Base-by-base conservation (phyloP, 2,888 invertebrate species). In the Octodonta nipae region DNA sequence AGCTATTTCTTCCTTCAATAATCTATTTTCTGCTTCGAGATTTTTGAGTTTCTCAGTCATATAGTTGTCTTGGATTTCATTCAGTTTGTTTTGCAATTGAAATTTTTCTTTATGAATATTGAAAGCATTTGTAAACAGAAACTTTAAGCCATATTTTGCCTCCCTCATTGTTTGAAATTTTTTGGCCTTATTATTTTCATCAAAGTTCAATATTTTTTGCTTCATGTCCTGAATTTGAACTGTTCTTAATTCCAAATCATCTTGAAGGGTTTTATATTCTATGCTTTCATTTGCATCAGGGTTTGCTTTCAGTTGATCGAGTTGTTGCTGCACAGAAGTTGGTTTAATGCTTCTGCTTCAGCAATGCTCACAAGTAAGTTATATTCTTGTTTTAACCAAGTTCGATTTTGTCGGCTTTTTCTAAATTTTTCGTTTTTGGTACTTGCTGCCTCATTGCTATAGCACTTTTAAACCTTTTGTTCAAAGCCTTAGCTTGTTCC, bases 221-320 rank as follows among this genome's bases (percentile, higher is more conserved):
- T 85, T 81, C 16, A 87, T 55, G 43, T 86, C 81, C 3, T 75
- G 68, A 46, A 87, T 85, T 60, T 85, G 83, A 1, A 71, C 70
- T 47, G 76, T 79, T 8, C 78, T 64, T 3, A 76, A 44, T 16
- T 77, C n/a, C n/a, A n/a, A n/a, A n/a, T n/a, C n/a, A n/a, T n/a
- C n/a, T n/a, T n/a, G n/a, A n/a, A n/a, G n/a, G n/a, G n/a, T n/a
- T n/a, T n/a, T n/a, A n/a, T n/a, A n/a, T n/a, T n/a, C n/a, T n/a
- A n/a, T n/a, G n/a, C n/a, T n/a, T n/a, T n/a, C n/a, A n/a, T n/a
- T n/a, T n/a, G n/a, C n/a, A n/a, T n/a, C n/a, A n/a, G n/a, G n/a
- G n/a, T n/a, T n/a, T n/a, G n/a, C n/a, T n/a, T n/a, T n/a, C n/a
- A n/a, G n/a, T n/a, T n/a, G n/a, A n/a, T n/a, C n/a, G n/a, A n/a